A percentile compares a stretch with the other conserved stretches of the same genome.
Conservation (phyloP, 2,797 vertebrate species). For the Lutjanus argentimaculatus region DNA sequence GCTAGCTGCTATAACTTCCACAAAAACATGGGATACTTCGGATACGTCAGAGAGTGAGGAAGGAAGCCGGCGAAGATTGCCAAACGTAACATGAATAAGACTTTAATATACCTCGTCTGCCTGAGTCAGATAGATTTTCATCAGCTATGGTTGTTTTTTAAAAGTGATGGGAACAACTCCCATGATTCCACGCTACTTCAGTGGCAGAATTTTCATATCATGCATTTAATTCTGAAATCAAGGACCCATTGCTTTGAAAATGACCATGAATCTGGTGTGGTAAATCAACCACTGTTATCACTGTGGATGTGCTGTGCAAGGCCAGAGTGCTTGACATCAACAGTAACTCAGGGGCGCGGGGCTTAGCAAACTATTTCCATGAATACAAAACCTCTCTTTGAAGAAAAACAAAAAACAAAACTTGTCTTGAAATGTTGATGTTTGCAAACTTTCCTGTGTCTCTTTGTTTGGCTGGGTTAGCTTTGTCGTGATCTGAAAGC, state of each 20-base stretch:
- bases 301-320: not conserved
- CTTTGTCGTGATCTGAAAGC: constrained; percentile 63
- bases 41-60: no score
- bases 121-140: no score
- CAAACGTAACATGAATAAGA: no score
- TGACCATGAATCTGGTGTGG: not conserved
- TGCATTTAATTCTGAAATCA: not conserved
- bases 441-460: constrained; percentile 29
- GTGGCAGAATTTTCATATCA: no score
- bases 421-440: constrained; percentile 29
- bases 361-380: not conserved
- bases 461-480: constrained; percentile 38
- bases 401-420: constrained; percentile 1
- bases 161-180: no score
- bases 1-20: no score
- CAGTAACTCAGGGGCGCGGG: not conserved
- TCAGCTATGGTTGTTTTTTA: no score
- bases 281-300: not conserved
- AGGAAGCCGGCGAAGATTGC: no score
- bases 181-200: no score
- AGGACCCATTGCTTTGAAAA: not conserved
- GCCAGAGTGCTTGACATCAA: not conserved
- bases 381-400: constrained; percentile 13
- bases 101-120: no score
- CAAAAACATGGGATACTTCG: no score